Percentiles rank a stretch among this genome's conserved stretches.
These are phyloP conservation scores for Caenorhabditis macrosperma DNA, from an alignment of 2,888 invertebrate species.

Conservation along the genomic window DNA sequence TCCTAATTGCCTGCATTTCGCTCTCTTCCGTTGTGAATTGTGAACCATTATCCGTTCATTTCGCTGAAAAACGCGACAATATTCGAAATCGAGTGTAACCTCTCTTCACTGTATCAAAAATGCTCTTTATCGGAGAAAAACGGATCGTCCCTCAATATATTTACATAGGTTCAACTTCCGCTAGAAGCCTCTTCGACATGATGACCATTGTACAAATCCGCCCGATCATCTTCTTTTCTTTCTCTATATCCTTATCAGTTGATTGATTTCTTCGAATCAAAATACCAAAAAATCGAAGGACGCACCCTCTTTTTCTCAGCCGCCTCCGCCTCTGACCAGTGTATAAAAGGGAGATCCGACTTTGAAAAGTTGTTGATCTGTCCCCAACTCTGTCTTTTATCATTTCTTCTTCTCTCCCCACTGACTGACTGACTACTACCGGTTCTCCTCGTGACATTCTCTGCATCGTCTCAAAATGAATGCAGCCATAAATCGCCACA, in stretches of 20 bases:
- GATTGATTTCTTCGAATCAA: slow-evolving; percentile 30
- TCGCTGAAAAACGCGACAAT: too few relatives aligned
- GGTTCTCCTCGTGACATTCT: slow-evolving; percentile 47
- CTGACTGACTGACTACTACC: slow-evolving; percentile 4
- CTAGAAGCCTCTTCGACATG: too few relatives aligned
- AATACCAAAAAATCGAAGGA: slow-evolving; percentile 49
- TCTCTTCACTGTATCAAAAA: too few relatives aligned
- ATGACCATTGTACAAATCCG: too few relatives aligned
- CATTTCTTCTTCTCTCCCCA: background rate
- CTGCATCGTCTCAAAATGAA: slow-evolving; percentile 27
- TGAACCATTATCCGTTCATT: too few relatives aligned
- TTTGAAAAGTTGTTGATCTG: slow-evolving; percentile 56
- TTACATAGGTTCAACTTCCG: too few relatives aligned
- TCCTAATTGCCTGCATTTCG: too few relatives aligned
- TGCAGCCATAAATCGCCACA: background rate
- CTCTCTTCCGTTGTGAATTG: too few relatives aligned
- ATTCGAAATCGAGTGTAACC: too few relatives aligned
- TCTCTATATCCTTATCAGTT: background rate
- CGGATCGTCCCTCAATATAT: too few relatives aligned
- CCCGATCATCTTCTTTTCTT: background rate
- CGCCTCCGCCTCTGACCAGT: slow-evolving; percentile 1
- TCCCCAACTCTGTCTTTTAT: background rate
- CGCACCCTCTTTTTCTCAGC: slow-evolving; percentile 14
- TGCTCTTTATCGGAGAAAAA: too few relatives aligned
- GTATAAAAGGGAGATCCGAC: slow-evolving; percentile 35